Conservation (phyloP, 2,113 vertebrate genomes). For the Thunnus thynnus region DNA sequence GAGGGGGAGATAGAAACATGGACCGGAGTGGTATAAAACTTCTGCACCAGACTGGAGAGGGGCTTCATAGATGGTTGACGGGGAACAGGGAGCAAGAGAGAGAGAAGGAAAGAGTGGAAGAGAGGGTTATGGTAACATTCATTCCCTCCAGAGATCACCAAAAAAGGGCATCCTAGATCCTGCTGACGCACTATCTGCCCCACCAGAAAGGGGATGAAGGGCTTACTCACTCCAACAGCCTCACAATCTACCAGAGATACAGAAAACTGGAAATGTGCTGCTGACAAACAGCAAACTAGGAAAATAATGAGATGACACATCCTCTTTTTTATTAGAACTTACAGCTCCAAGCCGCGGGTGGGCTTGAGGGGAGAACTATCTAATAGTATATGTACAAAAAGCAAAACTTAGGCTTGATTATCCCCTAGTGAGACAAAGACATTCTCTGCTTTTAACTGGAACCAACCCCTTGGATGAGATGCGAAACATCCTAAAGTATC, state of each 20-base stretch:
- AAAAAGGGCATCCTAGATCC: slow-evolving; percentile 83
- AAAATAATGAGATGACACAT: slow-evolving; percentile 53
- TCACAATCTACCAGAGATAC: slow-evolving; percentile 48
- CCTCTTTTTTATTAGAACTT: slow-evolving; percentile 23
- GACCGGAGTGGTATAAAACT: neutral
- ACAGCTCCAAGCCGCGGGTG: neutral
- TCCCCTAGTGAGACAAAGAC: neutral
- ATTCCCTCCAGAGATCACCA: slow-evolving; percentile 77
- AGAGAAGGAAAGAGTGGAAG: slow-evolving; percentile 24
- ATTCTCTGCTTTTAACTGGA: neutral
- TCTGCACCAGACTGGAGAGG: slow-evolving; percentile 25
- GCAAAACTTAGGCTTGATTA: neutral
- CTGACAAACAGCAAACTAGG: slow-evolving; percentile 34
- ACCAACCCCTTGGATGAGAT: neutral
- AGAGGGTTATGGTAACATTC: slow-evolving; percentile 74
- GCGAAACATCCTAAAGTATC: no score
- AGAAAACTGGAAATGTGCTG: slow-evolving; percentile 43
- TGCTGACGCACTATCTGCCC: slow-evolving; percentile 70
- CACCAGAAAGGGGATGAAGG: slow-evolving; percentile 56
- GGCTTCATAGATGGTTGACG: slow-evolving; percentile 39
- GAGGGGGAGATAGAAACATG: neutral
- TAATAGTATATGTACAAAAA: neutral
- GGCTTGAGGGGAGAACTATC: slow-evolving; percentile 1
- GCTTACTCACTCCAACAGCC: slow-evolving; percentile 48
- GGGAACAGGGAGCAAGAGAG: slow-evolving; percentile 30